A percentile compares a stretch with the other conserved stretches of the same genome.
These are phyloP conservation scores for Ceratitis capitata DNA, from an alignment of 1,140 invertebrate genomes.

Conservation along the genomic window DNA sequence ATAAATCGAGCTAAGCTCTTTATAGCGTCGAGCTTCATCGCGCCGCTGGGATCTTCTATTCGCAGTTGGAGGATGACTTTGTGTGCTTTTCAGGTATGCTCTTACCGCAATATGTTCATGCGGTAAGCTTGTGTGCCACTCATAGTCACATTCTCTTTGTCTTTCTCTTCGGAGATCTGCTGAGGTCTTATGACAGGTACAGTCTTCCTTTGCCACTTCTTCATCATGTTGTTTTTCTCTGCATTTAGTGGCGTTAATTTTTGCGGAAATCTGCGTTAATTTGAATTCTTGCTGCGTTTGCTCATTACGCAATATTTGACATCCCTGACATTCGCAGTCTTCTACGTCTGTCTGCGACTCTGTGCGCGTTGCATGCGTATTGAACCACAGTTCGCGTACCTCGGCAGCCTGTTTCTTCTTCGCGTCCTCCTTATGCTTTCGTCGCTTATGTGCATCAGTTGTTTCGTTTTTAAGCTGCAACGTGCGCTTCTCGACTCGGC, in stretches of 20 bases:
- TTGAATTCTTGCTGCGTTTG: not conserved
- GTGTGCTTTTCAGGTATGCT: not conserved
- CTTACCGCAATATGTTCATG: not conserved
- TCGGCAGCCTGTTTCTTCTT: too few species aligned
- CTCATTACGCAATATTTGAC: not conserved
- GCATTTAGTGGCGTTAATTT: not conserved
- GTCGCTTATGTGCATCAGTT: not conserved
- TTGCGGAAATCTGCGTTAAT: not conserved
- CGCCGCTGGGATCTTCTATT: not conserved
- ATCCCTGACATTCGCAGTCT: not conserved
- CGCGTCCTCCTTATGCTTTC: not conserved
- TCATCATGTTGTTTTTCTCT: not conserved
- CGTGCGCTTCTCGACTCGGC: not conserved
- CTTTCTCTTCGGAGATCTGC: not conserved
- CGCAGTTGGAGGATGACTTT: not conserved
- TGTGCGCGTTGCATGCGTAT: not conserved
- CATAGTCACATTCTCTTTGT: not conserved
- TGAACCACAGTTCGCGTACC: not conserved
- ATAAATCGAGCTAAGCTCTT: slow-evolving; percentile 2
- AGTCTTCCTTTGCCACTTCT: not conserved
- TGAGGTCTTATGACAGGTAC: not conserved
- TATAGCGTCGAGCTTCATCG: not conserved
- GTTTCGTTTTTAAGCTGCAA: not conserved
- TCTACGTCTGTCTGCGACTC: not conserved
- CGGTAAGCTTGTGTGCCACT: too few species aligned